Base-by-base conservation (phyloP, 53 echinoderm and acorn worm species). In the Holothuria scabra region DNA sequence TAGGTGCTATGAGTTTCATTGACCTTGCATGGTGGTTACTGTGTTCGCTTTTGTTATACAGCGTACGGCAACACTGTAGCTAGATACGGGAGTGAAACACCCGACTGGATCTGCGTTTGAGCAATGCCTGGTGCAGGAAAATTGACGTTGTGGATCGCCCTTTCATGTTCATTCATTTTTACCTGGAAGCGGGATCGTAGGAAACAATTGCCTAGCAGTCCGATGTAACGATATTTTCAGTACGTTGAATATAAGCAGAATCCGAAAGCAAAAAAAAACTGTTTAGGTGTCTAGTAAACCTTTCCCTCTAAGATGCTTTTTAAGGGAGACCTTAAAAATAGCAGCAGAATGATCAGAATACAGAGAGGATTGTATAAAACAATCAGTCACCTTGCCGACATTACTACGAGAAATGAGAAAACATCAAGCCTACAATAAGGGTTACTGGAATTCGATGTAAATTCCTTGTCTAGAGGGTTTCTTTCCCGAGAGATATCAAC, bases 261-360 rank as follows among this genome's bases (percentile, higher is more conserved):
- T 66, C 67, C 28, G 67, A 24, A 66, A 66, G 67, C 28, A 66
- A 30, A 4, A 5, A 66, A 29, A n/a, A n/a, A n/a, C n/a, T 66
- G 6, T 3, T 66, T 66, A 66, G 28, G 28, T 66, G 5, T 66
- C 67, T 28, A 66, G 3, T 66, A n/a, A 66, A 2, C 67, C 14
- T 66, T 9, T 66, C 35, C 35, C 35, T 35, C 35, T 35, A 3
- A 6, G 35, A 6, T 35, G 35, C 3, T 35, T 35, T 35, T 35
- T 3, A 35, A 84, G 12, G 9, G 28, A 8, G n/a, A 84, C 12
- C 13, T 44, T 4, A 4, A 84, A 13, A 28, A 25, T 7, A 25
- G 31, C 84, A 9, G 70, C 8, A 8, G 84, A 84, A 33, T 84
- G 84, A 48, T 84, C 84, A 5, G 84, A 67, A 0, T 56, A n/a